These are phyloP conservation scores for Pediacus dermestoides DNA, from an alignment of 2,888 invertebrate species.

Conservation along the genomic window DNA sequence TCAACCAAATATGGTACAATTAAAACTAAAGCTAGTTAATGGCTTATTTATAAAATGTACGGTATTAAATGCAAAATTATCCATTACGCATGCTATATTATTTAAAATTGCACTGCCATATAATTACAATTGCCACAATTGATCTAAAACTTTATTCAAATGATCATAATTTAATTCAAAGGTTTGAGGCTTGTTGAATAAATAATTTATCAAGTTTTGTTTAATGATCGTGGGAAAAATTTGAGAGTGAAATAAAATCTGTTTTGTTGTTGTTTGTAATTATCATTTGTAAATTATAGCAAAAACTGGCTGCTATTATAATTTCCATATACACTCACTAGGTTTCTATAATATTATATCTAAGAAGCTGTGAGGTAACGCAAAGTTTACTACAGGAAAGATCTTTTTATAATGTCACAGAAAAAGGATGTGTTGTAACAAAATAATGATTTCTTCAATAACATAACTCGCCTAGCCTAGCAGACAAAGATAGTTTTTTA, in stretches of 20 bases:
- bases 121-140: conserved; percentile 3
- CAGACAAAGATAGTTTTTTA: too few relatives aligned
- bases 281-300: conserved; percentile 30
- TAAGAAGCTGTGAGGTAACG: too few relatives aligned
- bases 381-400: background rate
- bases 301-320: conserved; percentile 28
- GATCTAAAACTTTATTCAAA: conserved; percentile 2
- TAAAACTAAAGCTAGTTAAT: conserved; percentile 2
- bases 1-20: conserved; percentile 3
- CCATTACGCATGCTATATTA: too few relatives aligned
- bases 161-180: too few relatives aligned
- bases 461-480: too few relatives aligned
- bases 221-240: conserved; percentile 33
- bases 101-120: too few relatives aligned
- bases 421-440: background rate
- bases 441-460: background rate
- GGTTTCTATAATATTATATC: too few relatives aligned
- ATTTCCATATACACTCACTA: conserved; percentile 32
- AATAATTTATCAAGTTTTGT: conserved; percentile 6
- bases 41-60: conserved; percentile 3
- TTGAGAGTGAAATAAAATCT: conserved; percentile 25
- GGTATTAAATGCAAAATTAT: background rate
- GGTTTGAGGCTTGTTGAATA: too few relatives aligned
- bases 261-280: conserved; percentile 25
- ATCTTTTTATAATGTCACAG: background rate